A percentile compares a stretch with the other conserved stretches of the same genome.
Evolutionary conservation across 2,888 invertebrate species (phyloP).

Genomic region (Drosophila mimetica): DNA sequence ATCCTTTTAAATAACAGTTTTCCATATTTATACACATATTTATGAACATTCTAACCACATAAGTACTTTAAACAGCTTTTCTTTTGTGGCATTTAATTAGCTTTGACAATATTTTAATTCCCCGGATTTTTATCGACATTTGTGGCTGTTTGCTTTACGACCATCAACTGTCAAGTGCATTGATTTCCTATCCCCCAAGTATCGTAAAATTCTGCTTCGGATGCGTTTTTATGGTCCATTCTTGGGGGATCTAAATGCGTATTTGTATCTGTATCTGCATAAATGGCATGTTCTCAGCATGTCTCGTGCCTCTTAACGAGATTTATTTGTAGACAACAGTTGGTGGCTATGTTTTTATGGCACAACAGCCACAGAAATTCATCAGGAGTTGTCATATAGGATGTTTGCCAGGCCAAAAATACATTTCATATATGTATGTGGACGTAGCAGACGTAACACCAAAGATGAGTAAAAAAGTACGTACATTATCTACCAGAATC

Average conservation of each 20-base stretch:
- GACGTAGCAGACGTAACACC: conserved; percentile 35
- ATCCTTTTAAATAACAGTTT: not conserved
- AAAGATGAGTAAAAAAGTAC: conserved; percentile 38
- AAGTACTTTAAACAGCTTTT: not conserved
- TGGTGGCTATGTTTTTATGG: conserved; percentile 72
- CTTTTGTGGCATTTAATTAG: conserved; percentile 15
- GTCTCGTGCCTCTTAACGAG: conserved; percentile 66
- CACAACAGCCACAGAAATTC: conserved; percentile 62
- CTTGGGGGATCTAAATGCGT: conserved; percentile 17
- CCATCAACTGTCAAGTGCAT: conserved; percentile 54
- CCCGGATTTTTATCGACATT: conserved; percentile 29
- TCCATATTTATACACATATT: not conserved
- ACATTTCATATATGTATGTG: conserved; percentile 73
- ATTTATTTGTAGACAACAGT: conserved; percentile 78
- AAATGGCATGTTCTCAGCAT: conserved; percentile 36
- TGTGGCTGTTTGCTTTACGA: conserved; percentile 48
- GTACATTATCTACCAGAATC: conserved; percentile 37
- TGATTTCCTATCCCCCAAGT: conserved; percentile 23
- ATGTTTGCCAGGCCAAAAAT: conserved; percentile 82
- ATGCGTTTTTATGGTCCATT: conserved; percentile 48
- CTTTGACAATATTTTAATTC: conserved; percentile 10
- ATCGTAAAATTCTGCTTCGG: conserved; percentile 25
- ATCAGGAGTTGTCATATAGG: conserved; percentile 73
- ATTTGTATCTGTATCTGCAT: conserved; percentile 52
- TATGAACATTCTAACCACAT: not conserved